Percentiles rank a stretch among this genome's conserved stretches.
phyloP scores from a whole-genome alignment of 2,113 vertebrate species.

The cat (Felis catus) region DNA sequence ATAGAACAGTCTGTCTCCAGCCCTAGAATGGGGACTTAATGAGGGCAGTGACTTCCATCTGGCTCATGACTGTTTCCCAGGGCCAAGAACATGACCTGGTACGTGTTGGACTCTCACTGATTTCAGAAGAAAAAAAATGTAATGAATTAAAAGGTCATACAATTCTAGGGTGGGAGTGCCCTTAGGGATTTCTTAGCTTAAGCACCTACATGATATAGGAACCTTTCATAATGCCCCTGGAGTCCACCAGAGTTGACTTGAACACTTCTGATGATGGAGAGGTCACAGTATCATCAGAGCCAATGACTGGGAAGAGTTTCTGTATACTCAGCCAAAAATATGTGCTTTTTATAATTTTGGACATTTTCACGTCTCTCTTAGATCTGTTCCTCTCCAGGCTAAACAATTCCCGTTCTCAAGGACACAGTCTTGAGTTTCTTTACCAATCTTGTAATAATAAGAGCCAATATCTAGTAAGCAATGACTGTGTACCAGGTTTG shows the following conservation, averaged over 20 bases:
- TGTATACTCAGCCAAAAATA: neutral
- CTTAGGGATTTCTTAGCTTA: neutral
- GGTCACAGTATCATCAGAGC: neutral
- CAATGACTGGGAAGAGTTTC: neutral
- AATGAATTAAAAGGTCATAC: neutral
- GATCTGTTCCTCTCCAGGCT: neutral
- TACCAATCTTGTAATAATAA: neutral
- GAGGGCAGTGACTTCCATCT: neutral
- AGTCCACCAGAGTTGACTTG: neutral
- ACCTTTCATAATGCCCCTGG: neutral
- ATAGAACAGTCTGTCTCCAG: neutral
- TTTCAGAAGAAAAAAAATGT: neutral
- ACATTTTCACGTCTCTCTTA: neutral
- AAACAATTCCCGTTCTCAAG: neutral
- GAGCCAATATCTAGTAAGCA: neutral
- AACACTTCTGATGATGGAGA: neutral
- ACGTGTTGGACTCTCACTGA: neutral
- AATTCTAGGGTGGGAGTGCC: neutral
- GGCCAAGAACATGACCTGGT: neutral
- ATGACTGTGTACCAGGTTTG: neutral
- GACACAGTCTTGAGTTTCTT: neutral
- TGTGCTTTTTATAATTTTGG: neutral
- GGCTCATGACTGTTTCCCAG: neutral
- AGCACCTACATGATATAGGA: neutral
- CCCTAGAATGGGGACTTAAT: neutral